Evolutionary conservation across 2,888 invertebrate genomes (phyloP).

Genomic region (Pandemis corylana): DNA sequence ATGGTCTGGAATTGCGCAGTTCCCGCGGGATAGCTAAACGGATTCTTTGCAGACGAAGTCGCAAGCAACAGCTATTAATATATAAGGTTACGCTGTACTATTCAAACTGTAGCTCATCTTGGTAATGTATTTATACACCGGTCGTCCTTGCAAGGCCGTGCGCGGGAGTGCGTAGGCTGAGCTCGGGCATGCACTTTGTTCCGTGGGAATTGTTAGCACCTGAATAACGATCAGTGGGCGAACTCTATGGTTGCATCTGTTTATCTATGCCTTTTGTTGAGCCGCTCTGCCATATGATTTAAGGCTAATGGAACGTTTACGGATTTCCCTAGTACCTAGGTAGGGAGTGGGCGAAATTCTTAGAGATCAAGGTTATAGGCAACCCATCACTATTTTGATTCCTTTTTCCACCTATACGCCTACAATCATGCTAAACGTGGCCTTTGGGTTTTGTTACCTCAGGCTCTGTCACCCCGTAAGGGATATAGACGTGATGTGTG

Average conservation of each 20-base stretch:
- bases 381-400: no score
- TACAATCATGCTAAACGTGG: no score
- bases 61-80: no score
- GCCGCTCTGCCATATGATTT: not conserved
- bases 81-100: not conserved
- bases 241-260: not conserved
- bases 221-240: slow-evolving; percentile 34
- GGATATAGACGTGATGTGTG: no score
- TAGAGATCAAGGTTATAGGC: no score
- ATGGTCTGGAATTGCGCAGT: no score
- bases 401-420: no score
- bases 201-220: slow-evolving; percentile 45
- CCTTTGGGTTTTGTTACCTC: no score
- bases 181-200: slow-evolving; percentile 38
- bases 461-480: no score
- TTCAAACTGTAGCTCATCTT: slow-evolving; percentile 30
- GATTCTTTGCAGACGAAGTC: no score
- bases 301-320: not conserved
- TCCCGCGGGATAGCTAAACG: no score
- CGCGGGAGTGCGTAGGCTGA: slow-evolving; percentile 42
- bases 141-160: slow-evolving; percentile 53
- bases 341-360: no score
- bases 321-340: not conserved
- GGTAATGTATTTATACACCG: slow-evolving; percentile 41
- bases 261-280: not conserved